phyloP scores from a whole-genome alignment of 2,797 vertebrate species.

The Sparus aurata region DNA sequence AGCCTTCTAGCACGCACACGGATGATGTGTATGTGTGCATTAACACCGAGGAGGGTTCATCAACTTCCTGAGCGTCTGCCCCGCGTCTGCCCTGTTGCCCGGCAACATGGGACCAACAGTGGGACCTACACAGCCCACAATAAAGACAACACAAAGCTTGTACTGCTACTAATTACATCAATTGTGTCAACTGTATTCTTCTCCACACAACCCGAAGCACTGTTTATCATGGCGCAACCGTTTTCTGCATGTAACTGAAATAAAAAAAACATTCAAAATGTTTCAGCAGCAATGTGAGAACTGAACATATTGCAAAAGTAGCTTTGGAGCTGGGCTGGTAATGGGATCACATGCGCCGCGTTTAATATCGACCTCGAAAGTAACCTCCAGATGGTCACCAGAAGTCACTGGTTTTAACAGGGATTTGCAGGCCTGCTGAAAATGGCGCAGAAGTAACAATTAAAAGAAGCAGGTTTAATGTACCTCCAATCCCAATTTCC shows the following conservation, averaged over 20 bases:
- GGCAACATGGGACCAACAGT: constrained; percentile 3
- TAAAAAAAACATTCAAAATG: background rate
- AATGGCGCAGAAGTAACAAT: background rate
- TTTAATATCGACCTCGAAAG: too few species aligned
- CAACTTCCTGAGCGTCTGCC: constrained; percentile 21
- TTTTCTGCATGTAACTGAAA: too few species aligned
- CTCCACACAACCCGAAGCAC: background rate
- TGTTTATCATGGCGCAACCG: background rate
- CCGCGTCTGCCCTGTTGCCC: background rate
- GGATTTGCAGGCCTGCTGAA: background rate
- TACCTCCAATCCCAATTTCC: constrained; percentile 11
- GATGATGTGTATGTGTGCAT: constrained; percentile 6
- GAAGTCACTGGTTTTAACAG: constrained; percentile 7
- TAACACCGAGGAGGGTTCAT: constrained; percentile 14
- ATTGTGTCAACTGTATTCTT: constrained; percentile 5
- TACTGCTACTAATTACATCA: constrained; percentile 4
- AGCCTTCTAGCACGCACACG: constrained; percentile 2
- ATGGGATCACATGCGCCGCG: too few species aligned
- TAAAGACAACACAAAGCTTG: constrained; percentile 6
- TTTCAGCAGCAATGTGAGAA: background rate
- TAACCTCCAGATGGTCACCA: background rate
- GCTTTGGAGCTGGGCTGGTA: too few species aligned
- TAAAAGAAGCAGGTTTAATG: constrained; percentile 9
- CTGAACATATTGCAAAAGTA: background rate
- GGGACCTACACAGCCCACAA: background rate